phyloP scores from a whole-genome alignment of 2,888 invertebrate genomes.

The Lepidonotus clava region DNA sequence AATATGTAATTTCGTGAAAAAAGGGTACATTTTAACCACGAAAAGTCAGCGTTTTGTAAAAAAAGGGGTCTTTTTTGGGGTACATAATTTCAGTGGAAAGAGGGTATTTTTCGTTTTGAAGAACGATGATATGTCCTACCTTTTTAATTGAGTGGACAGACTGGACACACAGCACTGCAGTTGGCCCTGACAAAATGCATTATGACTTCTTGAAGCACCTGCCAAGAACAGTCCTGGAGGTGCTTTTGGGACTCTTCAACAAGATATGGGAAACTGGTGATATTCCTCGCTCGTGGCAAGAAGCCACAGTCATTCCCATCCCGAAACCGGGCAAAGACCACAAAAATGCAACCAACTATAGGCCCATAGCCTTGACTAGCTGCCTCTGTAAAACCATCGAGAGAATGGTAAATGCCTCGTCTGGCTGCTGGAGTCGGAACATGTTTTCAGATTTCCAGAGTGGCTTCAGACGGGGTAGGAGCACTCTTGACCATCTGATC shows the following conservation, averaged over 20 bases:
- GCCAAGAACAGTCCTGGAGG: neutral
- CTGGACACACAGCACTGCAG: neutral
- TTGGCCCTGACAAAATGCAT: slow-evolving; percentile 14
- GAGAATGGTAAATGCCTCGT: slow-evolving; percentile 67
- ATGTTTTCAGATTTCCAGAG: slow-evolving; percentile 61
- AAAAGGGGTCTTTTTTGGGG: too few species aligned
- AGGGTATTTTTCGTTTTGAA: too few species aligned
- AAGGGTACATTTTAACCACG: too few species aligned
- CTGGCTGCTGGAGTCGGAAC: slow-evolving; percentile 64
- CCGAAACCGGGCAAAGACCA: slow-evolving; percentile 64
- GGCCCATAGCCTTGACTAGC: slow-evolving; percentile 69
- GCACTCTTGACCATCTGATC: slow-evolving; percentile 61
- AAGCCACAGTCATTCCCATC: slow-evolving; percentile 62
- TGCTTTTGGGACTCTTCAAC: slow-evolving; percentile 56
- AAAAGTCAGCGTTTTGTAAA: too few species aligned
- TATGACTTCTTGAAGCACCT: slow-evolving; percentile 44
- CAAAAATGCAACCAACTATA: slow-evolving; percentile 64
- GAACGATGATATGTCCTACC: too few species aligned
- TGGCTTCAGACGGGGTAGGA: slow-evolving; percentile 61
- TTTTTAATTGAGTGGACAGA: too few species aligned
- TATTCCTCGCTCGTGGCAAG: slow-evolving; percentile 60
- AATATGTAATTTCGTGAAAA: too few species aligned
- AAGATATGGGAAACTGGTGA: slow-evolving; percentile 57
- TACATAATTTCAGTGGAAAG: too few species aligned
- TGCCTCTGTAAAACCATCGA: slow-evolving; percentile 69